phyloP scores from a whole-genome alignment of 2,797 vertebrate species.

The Paedocypris micromegethes region DNA sequence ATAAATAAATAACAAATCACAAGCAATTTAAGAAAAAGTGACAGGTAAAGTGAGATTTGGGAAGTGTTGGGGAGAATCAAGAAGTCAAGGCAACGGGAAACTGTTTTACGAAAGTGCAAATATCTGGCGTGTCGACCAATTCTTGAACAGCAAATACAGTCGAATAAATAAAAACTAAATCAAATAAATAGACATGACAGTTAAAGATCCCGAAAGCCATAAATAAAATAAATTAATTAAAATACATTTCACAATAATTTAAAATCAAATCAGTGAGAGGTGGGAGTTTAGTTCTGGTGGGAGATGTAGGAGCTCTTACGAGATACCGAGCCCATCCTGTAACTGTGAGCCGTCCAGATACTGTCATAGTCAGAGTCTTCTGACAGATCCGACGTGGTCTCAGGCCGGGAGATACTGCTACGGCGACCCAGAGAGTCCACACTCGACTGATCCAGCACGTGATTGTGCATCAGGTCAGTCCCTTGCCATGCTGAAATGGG shows the following conservation, averaged over 20 bases:
- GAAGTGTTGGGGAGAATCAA: conserved; percentile 69
- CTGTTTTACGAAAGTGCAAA: conserved; percentile 64
- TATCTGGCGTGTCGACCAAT: conserved; percentile 19
- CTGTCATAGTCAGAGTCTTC: conserved; percentile 99
- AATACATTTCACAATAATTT: conserved; percentile 30
- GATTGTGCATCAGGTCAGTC: conserved; percentile 99
- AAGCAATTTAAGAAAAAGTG: conserved; percentile 46
- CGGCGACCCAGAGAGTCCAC: conserved; percentile 82
- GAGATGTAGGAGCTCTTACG: conserved; percentile 97
- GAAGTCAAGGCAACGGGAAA: conserved; percentile 80
- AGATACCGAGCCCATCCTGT: conserved; percentile 91
- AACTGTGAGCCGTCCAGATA: conserved; percentile 97
- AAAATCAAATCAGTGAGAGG: conserved; percentile 28
- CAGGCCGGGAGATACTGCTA: conserved; percentile 83
- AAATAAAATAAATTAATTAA: conserved; percentile 39
- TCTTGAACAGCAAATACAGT: conserved; percentile 33
- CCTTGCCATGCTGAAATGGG: conserved; percentile 89
- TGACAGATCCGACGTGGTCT: conserved; percentile 82
- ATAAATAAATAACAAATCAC: conserved; percentile 44
- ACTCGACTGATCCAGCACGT: conserved; percentile 92
- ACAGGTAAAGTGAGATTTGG: conserved; percentile 67
- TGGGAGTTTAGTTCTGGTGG: conserved; percentile 80
- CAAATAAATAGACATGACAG: conserved; percentile 32
- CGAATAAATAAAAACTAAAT: conserved; percentile 42
- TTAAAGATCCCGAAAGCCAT: conserved; percentile 25